Evolutionary conservation across 1,140 invertebrate species (phyloP), one percentile per base, ranked within the genome.

Genomic region (Dolichoris vasculosae): DNA sequence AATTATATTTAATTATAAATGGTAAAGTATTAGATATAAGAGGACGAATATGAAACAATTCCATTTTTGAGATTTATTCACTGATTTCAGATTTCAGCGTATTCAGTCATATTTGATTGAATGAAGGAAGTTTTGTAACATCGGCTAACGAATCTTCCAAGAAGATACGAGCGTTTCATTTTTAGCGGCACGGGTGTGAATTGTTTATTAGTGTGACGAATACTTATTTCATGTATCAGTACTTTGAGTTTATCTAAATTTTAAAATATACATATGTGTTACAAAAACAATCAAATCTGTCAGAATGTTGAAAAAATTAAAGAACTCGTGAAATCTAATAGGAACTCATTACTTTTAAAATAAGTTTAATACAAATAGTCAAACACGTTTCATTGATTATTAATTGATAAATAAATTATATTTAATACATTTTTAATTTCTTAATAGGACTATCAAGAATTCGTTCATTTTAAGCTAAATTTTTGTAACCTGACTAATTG

Each of bases 81-180:
- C 75, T 43, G 11, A 1, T 46, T 0, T 51, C 26, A 30, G 46
- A 38, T 69, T 32, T 63, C 48, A 40, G 26, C 75, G n/a, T n/a
- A 8, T 64, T 0, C 26, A 48, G 30, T 38, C 43, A 15, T n/a
- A 43, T 71, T 73, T 46, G 43, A 81, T 81, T 7, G 43, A 67
- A 46, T 20, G 26, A 59, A 80, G 51, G 55, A 59, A 81, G 63
- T 81, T 69, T 63, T 17, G 30, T 30, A 79, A 79, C 55, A 2
- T 13, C 4, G 23, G 26, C 38, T 17, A 8, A 17, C 23, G 59
- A 55, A 46, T 17, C 35, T 43, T 64, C 26, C 13, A 23, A n/a
- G 43, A 17, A 67, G 64, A 69, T 64, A 13, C 6, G 43, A 43
- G 79, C 71, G 63, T 69, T 40, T 43, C 63, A 51, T 51, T n/a